Percentiles rank a stretch among this genome's conserved stretches.
phyloP scores from a whole-genome alignment of 2,113 vertebrate species.

The Vombatus ursinus region DNA sequence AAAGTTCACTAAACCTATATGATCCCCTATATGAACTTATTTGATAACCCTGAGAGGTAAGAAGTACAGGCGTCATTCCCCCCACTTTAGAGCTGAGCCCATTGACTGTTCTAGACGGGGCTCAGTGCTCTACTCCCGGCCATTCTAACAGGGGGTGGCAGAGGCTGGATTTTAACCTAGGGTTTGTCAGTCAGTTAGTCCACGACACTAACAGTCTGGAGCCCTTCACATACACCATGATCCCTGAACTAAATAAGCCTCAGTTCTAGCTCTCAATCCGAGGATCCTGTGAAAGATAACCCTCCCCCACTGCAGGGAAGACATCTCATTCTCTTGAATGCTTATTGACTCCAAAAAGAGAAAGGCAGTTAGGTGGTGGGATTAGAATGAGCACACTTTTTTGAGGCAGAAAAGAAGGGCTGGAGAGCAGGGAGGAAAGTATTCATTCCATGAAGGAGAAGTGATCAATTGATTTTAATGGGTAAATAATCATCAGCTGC shows the following conservation, averaged over 20 bases:
- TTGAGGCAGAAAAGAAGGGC: background rate
- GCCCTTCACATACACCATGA: background rate
- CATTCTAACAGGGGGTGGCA: background rate
- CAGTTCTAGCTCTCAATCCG: background rate
- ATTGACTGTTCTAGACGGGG: background rate
- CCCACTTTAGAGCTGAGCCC: background rate
- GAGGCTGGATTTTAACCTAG: background rate
- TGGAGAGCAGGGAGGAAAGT: background rate
- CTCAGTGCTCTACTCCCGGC: background rate
- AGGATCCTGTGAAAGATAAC: background rate
- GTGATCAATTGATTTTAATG: background rate
- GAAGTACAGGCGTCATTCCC: background rate
- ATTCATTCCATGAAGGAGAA: background rate
- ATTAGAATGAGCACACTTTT: background rate
- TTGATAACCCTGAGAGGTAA: background rate
- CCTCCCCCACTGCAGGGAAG: background rate
- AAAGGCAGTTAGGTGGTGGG: background rate
- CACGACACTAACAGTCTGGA: too few species aligned
- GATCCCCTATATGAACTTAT: background rate
- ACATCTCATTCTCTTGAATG: background rate
- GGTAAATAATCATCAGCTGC: background rate
- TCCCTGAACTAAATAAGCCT: background rate
- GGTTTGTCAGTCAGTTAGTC: background rate
- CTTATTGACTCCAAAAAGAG: background rate
- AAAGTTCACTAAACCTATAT: background rate